Evolutionary conservation across 2,888 invertebrate genomes (phyloP), one percentile per base, ranked within the genome.

Genomic region (Scaptomyza tumidula): DNA sequence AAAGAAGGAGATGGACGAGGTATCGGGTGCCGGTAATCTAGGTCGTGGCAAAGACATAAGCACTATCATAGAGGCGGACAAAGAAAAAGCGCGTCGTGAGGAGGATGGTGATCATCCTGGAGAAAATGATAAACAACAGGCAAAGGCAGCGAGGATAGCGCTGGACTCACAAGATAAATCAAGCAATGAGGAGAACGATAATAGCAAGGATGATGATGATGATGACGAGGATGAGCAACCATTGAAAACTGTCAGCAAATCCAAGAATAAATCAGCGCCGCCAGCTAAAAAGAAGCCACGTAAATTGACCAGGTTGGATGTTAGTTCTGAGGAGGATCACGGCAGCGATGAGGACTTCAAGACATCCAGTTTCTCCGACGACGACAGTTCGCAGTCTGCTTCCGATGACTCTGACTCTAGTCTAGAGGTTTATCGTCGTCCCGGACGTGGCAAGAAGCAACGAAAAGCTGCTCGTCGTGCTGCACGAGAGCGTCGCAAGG

Each of bases 321-420:
- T 95, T n/a, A 95, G 95, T 45, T 96, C 96, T 43, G 96, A 96
- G 89, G 91, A 91, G 45, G 96, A 97, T 75, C 96, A 97, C 91
- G 95, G 94, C 61, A 96, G 96, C 0, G 98, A 98, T 88, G 98
- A 98, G 91, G 98, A 98, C 92, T 98, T 98, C 89, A 96, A 97
- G 90, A 97, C 91, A 0, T 91, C 97, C 44, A 95, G 96, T 0
- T 89, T 90, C 74, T 90, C 91, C 14, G 93, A 93, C 1, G 95
- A 95, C 35, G 91, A 91, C 4, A 88, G 82, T 6, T 90, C 91
- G 6, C 90, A 90, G 49, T 94, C 95, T 29, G 94, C 94, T 57
- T 92, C 93, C 0, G 93, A 93, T 1, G 95, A 94, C 27, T 94
- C 93, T 41, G 93, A 93, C 49, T 92, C 93, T n/a, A 93, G 92